Evolutionary conservation across 1,140 invertebrate genomes (phyloP), one percentile per base, ranked within the genome.

Genomic region (Marisa cornuarietis): DNA sequence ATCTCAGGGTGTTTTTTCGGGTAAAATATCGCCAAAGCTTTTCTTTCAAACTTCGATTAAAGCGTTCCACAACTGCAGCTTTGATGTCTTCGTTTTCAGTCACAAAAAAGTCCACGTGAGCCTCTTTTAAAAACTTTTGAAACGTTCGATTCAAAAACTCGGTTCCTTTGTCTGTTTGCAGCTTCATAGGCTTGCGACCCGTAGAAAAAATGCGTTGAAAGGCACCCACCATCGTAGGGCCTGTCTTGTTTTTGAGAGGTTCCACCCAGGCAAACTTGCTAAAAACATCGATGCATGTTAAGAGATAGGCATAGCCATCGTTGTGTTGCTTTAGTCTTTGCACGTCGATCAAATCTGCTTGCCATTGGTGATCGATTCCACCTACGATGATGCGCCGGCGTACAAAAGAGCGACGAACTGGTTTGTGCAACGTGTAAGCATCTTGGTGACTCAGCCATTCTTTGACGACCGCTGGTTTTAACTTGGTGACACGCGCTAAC

Each of bases 201-300:
- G 52, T 26, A 6, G 65, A 51, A 58, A 86, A 91, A 72, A 83
- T 83, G 73, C 79, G 84, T 79, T 79, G 58, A 79, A 90, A 84
- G 24, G 82, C 84, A 9, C 83, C 20, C 22, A 79, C 51, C 22
- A 86, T 80, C 84, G 79, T 82, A 79, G 78, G 63, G 26, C 82
- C 89, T 74, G 79, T 91, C 88, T 93, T 93, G 20, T 81, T 88
- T 89, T 92, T 92, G 52, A 93, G 24, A 11, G 91, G 88, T 49
- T 88, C 65, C n/a, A 87, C 88, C 88, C 88, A 93, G 31, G 90
- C 89, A 84, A 86, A 91, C 87, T 92, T 93, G 73, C 87, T 88
- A 84, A 92, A 92, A 49, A 83, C 81, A 85, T 92, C 90, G 78
- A 93, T 92, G 10, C 91, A 86, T 42, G 87, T 90, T 74, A 93